Base-by-base conservation (phyloP, 2,888 invertebrate species). In the Tenthredo mesomela region DNA sequence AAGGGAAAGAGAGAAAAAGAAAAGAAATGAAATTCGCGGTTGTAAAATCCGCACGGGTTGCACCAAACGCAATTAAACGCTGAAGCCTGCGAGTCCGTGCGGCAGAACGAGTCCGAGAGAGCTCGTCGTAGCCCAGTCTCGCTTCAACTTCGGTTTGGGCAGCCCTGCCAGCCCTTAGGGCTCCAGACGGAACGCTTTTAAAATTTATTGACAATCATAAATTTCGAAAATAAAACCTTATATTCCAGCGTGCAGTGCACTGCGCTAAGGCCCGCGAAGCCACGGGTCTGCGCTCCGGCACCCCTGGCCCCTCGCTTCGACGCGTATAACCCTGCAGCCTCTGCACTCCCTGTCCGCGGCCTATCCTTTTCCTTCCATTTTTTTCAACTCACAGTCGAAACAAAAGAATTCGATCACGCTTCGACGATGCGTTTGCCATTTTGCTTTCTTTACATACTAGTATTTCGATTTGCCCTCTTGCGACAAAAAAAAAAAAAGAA, bases 151-250 rank as follows among this genome's bases (percentile, higher is more conserved):
- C 88, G 90, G 90, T 91, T 92, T 91, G 91, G 91, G 91, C 92
- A 91, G 91, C 90, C 91, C 91, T 91, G 92, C 90, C 89, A 92
- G 93, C 92, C 93, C 93, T 93, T 89, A 92, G 92, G 93, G 93
- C 93, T 91, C 92, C 93, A 93, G 93, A 93, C 93, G 93, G 92
- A 93, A 92, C 93, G 93, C 93, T 93, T 93, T 93, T 93, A 93
- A 93, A 93, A 93, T 93, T 93, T 93, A 93, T 93, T 93, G 93
- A 93, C 93, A 93, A 93, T 93, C 93, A 93, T 93, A 93, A 93
- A 93, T 93, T 93, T 93, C 92, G 93, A 93, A 93, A 93, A 93
- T 93, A 93, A 93, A 93, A 93, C 92, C 93, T 93, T 93, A 93
- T 93, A 93, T 92, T 93, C 91, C 90, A 67, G 70, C 82, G 50